Base-by-base conservation (phyloP, 2,113 vertebrate genomes). In the Panthera uncia region DNA sequence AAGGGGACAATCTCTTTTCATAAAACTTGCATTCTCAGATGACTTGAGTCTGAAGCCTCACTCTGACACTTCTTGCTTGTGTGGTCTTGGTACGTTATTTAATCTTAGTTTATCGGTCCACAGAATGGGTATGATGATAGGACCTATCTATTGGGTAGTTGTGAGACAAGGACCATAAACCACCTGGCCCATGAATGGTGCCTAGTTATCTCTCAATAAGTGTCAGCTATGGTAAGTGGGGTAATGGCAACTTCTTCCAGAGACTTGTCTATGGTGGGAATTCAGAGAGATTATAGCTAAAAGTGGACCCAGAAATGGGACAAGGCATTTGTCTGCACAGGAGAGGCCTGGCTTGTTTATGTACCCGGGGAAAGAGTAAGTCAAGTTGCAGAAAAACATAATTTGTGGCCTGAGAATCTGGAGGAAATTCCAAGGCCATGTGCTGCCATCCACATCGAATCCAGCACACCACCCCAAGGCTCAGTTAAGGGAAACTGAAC, bases 341-440 rank as follows among this genome's bases (percentile, higher is more conserved):
- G 19, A 76, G 4, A 81, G 18, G 15, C 71, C 85, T 81, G 29
- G 23, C 21, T 94, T 19, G 4, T 38, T 55, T 52, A 25, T 10
- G 16, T 21, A 41, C 27, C 7, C 2, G 6, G 78, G 38, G 21
- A 81, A 81, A 55, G 65, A 68, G 1, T 4, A 29, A 88, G n/a
- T 21, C 23, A 4, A 7, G 27, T 18, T 7, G 14, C 38, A 10
- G 12, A 92, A 68, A 83, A 83, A n/a, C n/a, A 3, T 14, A 8
- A 21, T 50, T 25, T 33, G 2, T 1, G 76, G 10, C 31, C 1
- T 4, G 66, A 78, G 25, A 66, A 9, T 19, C 5, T 4, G 9
- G 33, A 21, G 27, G 36, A 45, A 21, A 45, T 1, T 0, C 0
- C 27, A 48, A 50, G 45, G 4, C 25, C 1, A 0, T 18, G 33